A percentile compares a stretch with the other conserved stretches of the same genome.
Evolutionary conservation across 2,113 vertebrate species (phyloP).

Genomic region (Tiliqua scincoides): DNA sequence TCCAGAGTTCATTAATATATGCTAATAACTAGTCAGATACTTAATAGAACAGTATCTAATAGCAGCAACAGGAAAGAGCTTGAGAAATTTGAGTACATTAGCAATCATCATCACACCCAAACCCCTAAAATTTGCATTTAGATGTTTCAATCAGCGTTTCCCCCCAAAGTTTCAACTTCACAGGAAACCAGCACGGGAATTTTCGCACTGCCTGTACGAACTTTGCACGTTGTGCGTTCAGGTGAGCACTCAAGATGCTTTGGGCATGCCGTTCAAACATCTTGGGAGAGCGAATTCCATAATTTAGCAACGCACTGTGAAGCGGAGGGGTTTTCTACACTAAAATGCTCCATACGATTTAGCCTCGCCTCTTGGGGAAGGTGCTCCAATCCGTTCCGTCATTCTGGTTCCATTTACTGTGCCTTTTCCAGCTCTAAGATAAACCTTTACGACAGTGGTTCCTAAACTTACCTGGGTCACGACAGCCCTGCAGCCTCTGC

Average conservation of each 20-base stretch:
- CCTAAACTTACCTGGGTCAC: no score
- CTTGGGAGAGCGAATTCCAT: not conserved
- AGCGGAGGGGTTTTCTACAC: not conserved
- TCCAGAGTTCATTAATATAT: not conserved
- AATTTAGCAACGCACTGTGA: not conserved
- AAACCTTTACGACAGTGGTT: no score
- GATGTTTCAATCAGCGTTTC: not conserved
- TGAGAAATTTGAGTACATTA: not conserved
- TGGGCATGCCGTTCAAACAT: not conserved
- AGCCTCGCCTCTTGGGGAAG: not conserved
- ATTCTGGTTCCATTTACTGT: not conserved
- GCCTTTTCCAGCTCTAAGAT: not conserved
- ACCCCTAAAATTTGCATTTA: not conserved
- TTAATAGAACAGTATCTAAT: not conserved
- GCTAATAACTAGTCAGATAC: not conserved
- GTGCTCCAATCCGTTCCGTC: not conserved
- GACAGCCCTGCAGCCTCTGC: no score
- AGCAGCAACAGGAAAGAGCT: fast-evolving
- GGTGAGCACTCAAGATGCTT: not conserved
- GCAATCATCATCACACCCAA: not conserved
- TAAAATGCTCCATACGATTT: not conserved
- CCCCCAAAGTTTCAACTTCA: not conserved
- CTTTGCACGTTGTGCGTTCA: not conserved
- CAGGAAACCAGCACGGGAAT: not conserved
- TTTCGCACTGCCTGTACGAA: not conserved